phyloP scores from a whole-genome alignment of 2,113 vertebrate species.

The Trichechus manatus region DNA sequence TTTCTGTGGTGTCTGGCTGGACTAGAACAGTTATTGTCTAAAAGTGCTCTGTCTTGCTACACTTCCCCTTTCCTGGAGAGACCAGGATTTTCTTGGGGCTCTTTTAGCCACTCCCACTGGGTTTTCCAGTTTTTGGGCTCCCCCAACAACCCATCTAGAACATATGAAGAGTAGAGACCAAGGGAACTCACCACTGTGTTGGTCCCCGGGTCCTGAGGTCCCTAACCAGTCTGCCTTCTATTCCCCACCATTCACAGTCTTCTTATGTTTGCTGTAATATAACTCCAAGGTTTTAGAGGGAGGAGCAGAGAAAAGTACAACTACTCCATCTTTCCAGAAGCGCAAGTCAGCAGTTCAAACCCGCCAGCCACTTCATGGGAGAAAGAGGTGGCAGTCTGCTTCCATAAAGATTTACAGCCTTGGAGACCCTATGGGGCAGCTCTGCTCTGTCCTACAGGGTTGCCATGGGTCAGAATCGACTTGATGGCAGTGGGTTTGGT shows the following conservation, averaged over 20 bases:
- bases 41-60: too few species aligned
- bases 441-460: too few species aligned
- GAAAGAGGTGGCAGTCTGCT: too few species aligned
- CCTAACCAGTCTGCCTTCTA: neutral
- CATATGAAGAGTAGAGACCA: neutral
- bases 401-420: too few species aligned
- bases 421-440: too few species aligned
- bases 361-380: too few species aligned
- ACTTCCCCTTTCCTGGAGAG: neutral
- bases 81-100: neutral
- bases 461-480: too few species aligned
- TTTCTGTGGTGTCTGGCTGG: neutral
- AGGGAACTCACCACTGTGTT: neutral
- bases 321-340: neutral
- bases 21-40: neutral
- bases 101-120: neutral
- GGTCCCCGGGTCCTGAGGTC: neutral
- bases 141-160: neutral
- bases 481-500: too few species aligned
- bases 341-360: neutral
- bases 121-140: neutral
- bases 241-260: neutral
- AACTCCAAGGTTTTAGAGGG: neutral
- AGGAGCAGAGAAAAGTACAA: neutral
- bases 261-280: neutral